Evolutionary conservation across 1,140 invertebrate genomes (phyloP), one percentile per base, ranked within the genome.

Genomic region (Trialeurodes vaporariorum): DNA sequence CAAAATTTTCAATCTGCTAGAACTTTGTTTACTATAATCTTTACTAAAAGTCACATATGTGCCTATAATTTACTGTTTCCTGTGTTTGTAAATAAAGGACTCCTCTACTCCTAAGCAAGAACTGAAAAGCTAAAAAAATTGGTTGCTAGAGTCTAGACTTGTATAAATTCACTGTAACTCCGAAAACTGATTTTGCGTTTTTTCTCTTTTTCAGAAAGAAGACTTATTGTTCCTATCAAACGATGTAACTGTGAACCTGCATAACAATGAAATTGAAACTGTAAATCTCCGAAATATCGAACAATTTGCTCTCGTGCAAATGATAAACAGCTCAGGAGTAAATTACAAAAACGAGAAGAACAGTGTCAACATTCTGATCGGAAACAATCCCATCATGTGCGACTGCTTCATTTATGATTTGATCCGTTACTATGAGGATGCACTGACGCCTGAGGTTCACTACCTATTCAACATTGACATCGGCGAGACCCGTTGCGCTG

Each of bases 321-420:
- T 68, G 1, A 27, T 72, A 25, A 75, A 65, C 24, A 25, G 68
- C 67, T 24, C 66, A n/a, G 66, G 34, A 49, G 34, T 49, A 5
- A 49, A 49, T 21, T 27, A 67, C 74, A 66, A 58, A 22, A 67
- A 24, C 59, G 13, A 40, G 62, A 59, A 65, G 34, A n/a, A 34
- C 73, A 9, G 67, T 77, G 66, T 70, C 72, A 71, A 82, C 68
- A 73, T 74, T 21, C 75, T 86, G 2, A 80, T 77, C 65, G 74
- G 83, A 58, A 49, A 65, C 64, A 91, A 91, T 78, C 87, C 87
- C 0, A 72, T 90, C 25, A 61, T 72, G 2, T 91, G 89, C 71
- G 83, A 89, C 70, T 92, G 89, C 71, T 12, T 72, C 0, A 27
- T 84, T 1, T 80, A 84, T 59, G 69, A 78, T 23, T 81, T 89